Conservation (phyloP, 2,797 vertebrate species). For the Gambusia yucatana region DNA sequence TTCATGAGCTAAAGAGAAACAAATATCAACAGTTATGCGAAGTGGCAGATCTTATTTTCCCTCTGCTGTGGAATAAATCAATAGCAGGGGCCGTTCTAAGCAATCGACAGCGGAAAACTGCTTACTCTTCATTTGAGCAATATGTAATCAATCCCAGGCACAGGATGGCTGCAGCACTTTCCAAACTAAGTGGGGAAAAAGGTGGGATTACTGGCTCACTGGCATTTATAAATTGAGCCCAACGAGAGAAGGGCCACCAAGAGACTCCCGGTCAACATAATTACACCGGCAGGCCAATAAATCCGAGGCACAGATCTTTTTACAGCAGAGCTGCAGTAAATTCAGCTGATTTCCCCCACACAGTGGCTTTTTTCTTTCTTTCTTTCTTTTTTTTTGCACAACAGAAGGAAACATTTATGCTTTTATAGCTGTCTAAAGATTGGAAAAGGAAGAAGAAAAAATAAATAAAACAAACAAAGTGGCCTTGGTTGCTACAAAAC, state of each 20-base stretch:
- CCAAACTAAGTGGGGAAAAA: conserved; percentile 74
- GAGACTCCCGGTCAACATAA: conserved; percentile 73
- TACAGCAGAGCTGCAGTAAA: conserved; percentile 65
- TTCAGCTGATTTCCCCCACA: conserved; percentile 44
- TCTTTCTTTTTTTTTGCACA: conserved; percentile 13
- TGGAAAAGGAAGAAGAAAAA: not conserved
- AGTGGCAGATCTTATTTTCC: conserved; percentile 75
- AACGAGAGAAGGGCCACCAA: conserved; percentile 65
- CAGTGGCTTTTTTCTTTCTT: conserved; percentile 17
- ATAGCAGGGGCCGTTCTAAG: conserved; percentile 57
- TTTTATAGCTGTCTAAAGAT: conserved; percentile 43
- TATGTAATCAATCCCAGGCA: conserved; percentile 78
- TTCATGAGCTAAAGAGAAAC: conserved; percentile 69
- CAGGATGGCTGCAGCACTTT: conserved; percentile 58
- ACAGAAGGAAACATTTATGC: conserved; percentile 55
- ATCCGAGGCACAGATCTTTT: conserved; percentile 63
- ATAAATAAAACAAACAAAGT: not conserved
- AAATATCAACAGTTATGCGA: conserved; percentile 74
- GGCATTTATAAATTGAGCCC: conserved; percentile 83
- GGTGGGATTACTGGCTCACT: conserved; percentile 73
- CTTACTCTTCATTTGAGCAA: conserved; percentile 80
- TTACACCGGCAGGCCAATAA: conserved; percentile 77
- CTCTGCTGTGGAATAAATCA: conserved; percentile 72
- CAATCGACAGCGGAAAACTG: conserved; percentile 71
- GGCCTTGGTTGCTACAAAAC: conserved; percentile 52